These are phyloP conservation scores for Tichodroma muraria DNA, from an alignment of 2,113 vertebrate species.

Conservation along the genomic window DNA sequence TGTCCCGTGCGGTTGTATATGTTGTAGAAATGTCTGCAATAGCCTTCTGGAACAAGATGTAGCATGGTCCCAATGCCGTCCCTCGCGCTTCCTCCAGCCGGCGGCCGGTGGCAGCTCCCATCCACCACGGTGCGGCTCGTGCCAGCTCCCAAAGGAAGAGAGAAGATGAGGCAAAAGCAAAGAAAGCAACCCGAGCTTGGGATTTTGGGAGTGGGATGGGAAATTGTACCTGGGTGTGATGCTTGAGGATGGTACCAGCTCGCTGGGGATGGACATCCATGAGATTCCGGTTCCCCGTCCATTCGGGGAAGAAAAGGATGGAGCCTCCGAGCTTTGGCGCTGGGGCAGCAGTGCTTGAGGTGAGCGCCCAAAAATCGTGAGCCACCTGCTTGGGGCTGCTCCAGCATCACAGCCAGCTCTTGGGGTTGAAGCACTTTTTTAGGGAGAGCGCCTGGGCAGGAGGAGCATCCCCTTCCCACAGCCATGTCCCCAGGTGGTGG, in stretches of 20 bases:
- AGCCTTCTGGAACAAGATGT: constrained; percentile 79
- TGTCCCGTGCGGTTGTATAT: constrained; percentile 83
- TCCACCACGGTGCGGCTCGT: accelerated
- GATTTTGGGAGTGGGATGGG: constrained; percentile 39
- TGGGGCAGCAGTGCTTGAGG: not conserved
- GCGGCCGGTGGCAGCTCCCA: constrained; percentile 64
- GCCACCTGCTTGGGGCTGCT: not conserved
- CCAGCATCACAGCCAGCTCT: not conserved
- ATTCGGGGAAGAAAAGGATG: not conserved
- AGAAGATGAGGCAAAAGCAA: not conserved
- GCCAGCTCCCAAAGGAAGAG: not conserved
- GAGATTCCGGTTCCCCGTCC: accelerated
- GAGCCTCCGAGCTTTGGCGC: not conserved
- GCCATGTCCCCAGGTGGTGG: accelerated
- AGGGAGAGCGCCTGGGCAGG: not conserved
- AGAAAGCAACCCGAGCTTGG: not conserved
- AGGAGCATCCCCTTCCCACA: accelerated
- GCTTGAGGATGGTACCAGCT: not conserved
- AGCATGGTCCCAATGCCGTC: constrained; percentile 73
- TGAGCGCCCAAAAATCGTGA: not conserved
- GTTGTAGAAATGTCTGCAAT: constrained; percentile 87
- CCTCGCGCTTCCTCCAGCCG: constrained; percentile 65
- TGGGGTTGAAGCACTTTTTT: not conserved
- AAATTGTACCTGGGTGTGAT: constrained; percentile 18
- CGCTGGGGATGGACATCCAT: not conserved